A percentile compares a stretch with the other conserved stretches of the same genome.
Evolutionary conservation across 53 echinoderm and acorn worm genomes (phyloP).

Genomic region (Echinarachnius parma): DNA sequence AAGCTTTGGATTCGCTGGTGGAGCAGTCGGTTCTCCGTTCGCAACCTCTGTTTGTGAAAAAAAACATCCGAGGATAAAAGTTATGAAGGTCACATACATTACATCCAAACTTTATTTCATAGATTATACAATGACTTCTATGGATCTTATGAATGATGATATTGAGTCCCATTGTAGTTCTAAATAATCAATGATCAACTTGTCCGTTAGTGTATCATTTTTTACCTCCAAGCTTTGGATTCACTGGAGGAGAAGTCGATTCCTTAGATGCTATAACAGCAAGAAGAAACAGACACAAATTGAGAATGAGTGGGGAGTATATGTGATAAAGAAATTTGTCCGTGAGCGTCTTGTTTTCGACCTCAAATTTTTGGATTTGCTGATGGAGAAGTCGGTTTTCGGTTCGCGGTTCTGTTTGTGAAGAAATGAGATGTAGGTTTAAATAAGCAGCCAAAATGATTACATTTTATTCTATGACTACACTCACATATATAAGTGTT

Average conservation of each 20-base stretch:
- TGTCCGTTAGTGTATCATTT: constrained; percentile 80
- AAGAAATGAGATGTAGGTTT: too few species aligned
- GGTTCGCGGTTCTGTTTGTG: constrained; percentile 78
- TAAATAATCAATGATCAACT: too few species aligned
- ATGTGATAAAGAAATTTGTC: constrained; percentile 85
- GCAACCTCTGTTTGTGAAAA: constrained; percentile 63
- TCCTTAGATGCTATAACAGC: constrained; percentile 87
- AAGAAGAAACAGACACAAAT: background rate
- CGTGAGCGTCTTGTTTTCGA: constrained; percentile 81
- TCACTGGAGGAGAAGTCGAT: constrained; percentile 73
- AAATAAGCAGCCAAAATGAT: too few species aligned
- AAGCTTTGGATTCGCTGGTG: constrained; percentile 70
- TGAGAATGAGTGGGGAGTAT: too few species aligned
- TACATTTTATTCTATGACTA: too few species aligned
- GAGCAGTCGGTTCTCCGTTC: constrained; percentile 90
- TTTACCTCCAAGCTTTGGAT: constrained; percentile 84
- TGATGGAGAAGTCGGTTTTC: constrained; percentile 85
- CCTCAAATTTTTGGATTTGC: constrained; percentile 74
- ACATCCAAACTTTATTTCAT: too few species aligned
- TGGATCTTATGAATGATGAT: too few species aligned
- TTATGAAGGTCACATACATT: too few species aligned
- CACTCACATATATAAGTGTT: too few species aligned
- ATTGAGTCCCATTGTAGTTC: too few species aligned
- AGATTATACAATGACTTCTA: too few species aligned
- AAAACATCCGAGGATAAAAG: too few species aligned